Evolutionary conservation across 2,797 vertebrate genomes (phyloP), one percentile per base, ranked within the genome.

Genomic region (Moxostoma hubbsi): DNA sequence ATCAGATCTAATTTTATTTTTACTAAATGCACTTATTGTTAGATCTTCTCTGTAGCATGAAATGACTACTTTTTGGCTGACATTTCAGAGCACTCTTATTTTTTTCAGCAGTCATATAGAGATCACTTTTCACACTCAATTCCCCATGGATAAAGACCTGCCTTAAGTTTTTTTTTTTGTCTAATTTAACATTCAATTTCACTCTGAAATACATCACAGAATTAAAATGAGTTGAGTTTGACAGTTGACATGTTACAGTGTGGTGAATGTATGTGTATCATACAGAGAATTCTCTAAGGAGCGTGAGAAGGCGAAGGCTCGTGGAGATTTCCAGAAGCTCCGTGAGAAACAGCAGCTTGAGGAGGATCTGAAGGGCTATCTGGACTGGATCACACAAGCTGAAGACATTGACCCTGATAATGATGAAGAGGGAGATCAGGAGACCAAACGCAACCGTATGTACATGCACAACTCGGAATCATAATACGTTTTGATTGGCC

Each of bases 331-430:
- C 86, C 98, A 99, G 92, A 99, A 99, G 87, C 92, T 99, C 9
- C 94, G 98, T 24, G 98, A 99, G 86, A 99, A 99, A 84, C 98
- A 99, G 85, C 98, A 99, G 89, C 90, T 99, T 8, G 98, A 99
- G 79, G 98, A 99, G 86, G 98, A 99, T 80, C 93, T 99, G 77
- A 98, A 97, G 87, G 98, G 98, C 58, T 99, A 99, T 91, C 91
- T 99, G 89, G 98, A 99, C 85, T 99, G 98, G 98, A 99, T 99
- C 88, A 99, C 97, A 1, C 98, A 99, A 86, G 98, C 98, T 0
- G 98, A 99, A 88, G 98, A 99, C 83, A 99, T 99, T 5, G 98
- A 99, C 88, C 98, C 98, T 0, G 97, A 99, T 89, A 99, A 98
- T 0, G 97, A 99, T 18, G 96, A 98, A 61, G 96, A 97, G 69